These are phyloP conservation scores for Opisthocomus hoazin DNA, from an alignment of 2,113 vertebrate species.

Conservation along the genomic window DNA sequence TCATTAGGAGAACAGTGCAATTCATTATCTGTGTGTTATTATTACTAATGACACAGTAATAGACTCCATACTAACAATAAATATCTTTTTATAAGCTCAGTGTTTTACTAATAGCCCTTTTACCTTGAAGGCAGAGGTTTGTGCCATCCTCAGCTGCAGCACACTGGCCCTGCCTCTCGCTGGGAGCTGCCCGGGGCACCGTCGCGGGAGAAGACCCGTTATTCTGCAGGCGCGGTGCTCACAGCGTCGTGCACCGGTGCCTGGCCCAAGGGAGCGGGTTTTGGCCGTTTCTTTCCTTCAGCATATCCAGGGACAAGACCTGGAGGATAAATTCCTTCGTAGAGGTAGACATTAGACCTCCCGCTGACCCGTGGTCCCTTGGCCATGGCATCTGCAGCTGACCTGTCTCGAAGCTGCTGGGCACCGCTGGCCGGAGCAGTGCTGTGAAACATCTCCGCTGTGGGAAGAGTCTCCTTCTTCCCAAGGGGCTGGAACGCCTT, in stretches of 20 bases:
- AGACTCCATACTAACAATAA: constrained; percentile 57
- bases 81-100: constrained; percentile 40
- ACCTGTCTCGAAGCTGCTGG: background rate
- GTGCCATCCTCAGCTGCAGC: background rate
- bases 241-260: background rate
- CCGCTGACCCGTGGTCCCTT: background rate
- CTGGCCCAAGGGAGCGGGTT: no score
- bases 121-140: background rate
- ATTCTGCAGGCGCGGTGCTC: background rate
- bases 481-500: background rate
- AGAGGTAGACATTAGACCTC: background rate
- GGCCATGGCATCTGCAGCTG: background rate
- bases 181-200: background rate
- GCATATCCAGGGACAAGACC: background rate
- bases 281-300: background rate
- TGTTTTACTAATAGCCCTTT: constrained; percentile 37
- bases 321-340: background rate
- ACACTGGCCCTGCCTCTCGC: background rate
- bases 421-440: background rate
- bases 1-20: constrained; percentile 51
- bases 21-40: constrained; percentile 63
- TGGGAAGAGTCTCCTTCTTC: background rate
- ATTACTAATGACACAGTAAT: constrained; percentile 64
- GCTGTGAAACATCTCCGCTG: background rate
- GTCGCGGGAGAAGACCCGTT: background rate